A percentile compares a stretch with the other conserved stretches of the same genome.
phyloP scores from a whole-genome alignment of 1,140 invertebrate species.

The Drosophila funebris region DNA sequence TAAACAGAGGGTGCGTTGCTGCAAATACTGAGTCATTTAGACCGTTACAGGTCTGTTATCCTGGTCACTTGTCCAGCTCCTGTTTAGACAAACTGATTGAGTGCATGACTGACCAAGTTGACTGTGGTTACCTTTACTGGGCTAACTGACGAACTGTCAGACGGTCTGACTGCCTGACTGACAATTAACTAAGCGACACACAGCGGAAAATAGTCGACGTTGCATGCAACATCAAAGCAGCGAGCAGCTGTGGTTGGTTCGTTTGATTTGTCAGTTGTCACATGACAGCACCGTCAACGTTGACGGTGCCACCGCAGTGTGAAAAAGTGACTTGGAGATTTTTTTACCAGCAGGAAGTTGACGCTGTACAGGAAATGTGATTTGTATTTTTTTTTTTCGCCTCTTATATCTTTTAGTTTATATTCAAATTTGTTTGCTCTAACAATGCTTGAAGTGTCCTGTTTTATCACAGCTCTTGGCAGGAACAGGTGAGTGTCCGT shows the following conservation, averaged over 20 bases:
- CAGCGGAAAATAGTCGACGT: conserved; percentile 73
- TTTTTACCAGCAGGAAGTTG: conserved; percentile 69
- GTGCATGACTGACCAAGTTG: conserved; percentile 75
- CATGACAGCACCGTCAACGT: conserved; percentile 24
- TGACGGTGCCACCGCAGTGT: conserved; percentile 48
- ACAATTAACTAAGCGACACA: conserved; percentile 71
- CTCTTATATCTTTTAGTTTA: conserved; percentile 29
- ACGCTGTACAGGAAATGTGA: conserved; percentile 76
- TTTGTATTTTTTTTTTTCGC: conserved; percentile 65
- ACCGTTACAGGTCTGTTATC: conserved; percentile 29
- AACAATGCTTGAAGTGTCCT: conserved; percentile 34
- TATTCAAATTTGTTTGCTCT: conserved; percentile 68
- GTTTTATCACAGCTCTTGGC: conserved; percentile 7
- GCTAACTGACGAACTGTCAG: conserved; percentile 61
- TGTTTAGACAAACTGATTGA: conserved; percentile 62
- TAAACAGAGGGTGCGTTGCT: conserved; percentile 18
- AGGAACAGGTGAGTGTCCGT: conserved; percentile 57
- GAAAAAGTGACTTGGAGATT: conserved; percentile 74
- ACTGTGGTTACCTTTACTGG: conserved; percentile 31
- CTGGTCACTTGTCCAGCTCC: conserved; percentile 35
- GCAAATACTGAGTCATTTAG: conserved; percentile 42
- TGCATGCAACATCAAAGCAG: conserved; percentile 75
- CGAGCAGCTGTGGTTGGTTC: conserved; percentile 54
- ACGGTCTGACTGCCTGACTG: conserved; percentile 26
- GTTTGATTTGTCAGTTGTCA: conserved; percentile 61